These are phyloP conservation scores for Sinocyclocheilus anophthalmus DNA, from an alignment of 2,113 vertebrate genomes.

Conservation along the genomic window DNA sequence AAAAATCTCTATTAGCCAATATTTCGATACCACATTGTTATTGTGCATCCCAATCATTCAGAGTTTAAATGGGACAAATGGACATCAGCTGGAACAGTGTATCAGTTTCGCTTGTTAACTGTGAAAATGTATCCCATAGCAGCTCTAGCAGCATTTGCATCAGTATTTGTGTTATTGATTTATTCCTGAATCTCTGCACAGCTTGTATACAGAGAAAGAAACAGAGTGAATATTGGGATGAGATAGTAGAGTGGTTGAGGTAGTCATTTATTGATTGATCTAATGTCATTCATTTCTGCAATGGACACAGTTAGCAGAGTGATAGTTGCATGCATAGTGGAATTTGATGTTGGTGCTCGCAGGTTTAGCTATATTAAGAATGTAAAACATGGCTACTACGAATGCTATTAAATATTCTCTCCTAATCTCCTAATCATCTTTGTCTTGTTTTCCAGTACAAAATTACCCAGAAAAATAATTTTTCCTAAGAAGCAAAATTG, in stretches of 20 bases:
- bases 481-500: too few relatives aligned
- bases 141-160: constrained; percentile 11
- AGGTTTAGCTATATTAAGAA: constrained; percentile 18
- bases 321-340: constrained; percentile 18
- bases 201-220: constrained; percentile 1
- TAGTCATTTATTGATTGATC: constrained; percentile 23
- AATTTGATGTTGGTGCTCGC: constrained; percentile 56
- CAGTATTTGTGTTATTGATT: constrained; percentile 61
- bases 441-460: constrained; percentile 2
- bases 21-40: background rate
- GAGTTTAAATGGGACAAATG: background rate
- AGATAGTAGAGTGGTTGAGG: too few relatives aligned
- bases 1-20: background rate
- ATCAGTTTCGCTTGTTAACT: constrained; percentile 42
- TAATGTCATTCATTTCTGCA: background rate
- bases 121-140: constrained; percentile 42
- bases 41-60: too few relatives aligned
- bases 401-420: background rate
- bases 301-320: constrained; percentile 15
- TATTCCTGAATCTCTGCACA: constrained; percentile 61
- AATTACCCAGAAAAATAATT: background rate
- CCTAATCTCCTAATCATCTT: background rate
- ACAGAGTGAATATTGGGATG: background rate
- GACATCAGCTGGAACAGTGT: background rate
- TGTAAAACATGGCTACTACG: background rate